A percentile compares a stretch with the other conserved stretches of the same genome.
These are phyloP conservation scores for Branchinecta sandiegonensis DNA, from an alignment of 2,888 invertebrate species.

Conservation along the genomic window DNA sequence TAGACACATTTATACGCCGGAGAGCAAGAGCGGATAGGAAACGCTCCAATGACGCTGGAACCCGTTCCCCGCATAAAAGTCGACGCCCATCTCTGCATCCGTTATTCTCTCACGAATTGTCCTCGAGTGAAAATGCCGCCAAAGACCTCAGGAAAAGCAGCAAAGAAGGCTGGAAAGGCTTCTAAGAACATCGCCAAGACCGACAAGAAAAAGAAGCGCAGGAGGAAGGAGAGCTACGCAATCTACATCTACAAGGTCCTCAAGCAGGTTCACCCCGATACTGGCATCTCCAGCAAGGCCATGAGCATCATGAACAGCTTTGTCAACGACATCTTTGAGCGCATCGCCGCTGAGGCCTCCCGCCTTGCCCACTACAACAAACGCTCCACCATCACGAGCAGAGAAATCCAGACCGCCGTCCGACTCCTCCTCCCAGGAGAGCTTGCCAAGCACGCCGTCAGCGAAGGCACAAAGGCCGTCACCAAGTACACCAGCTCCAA, in stretches of 20 bases:
- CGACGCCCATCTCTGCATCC: too few relatives aligned
- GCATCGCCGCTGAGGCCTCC: slow-evolving; percentile 50
- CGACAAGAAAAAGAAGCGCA: slow-evolving; percentile 35
- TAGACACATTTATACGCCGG: too few relatives aligned
- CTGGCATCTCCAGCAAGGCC: slow-evolving; percentile 51
- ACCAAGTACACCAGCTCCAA: slow-evolving; percentile 37
- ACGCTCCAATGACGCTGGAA: too few relatives aligned
- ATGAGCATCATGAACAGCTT: slow-evolving; percentile 62
- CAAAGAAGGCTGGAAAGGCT: slow-evolving; percentile 37
- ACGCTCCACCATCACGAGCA: slow-evolving; percentile 30
- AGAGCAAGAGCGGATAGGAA: too few relatives aligned
- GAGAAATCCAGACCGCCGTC: slow-evolving; percentile 41
- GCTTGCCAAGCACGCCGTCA: slow-evolving; percentile 40
- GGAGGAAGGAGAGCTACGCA: too few relatives aligned
- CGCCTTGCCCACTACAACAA: slow-evolving; percentile 48
- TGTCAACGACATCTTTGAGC: slow-evolving; percentile 56
- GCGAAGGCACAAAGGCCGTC: slow-evolving; percentile 38
- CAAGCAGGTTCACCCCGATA: slow-evolving; percentile 45
- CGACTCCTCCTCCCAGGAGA: slow-evolving; percentile 39
- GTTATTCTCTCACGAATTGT: too few relatives aligned
- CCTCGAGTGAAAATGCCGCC: slow-evolving; percentile 36
- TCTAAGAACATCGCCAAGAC: slow-evolving; percentile 43
- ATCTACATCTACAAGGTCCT: slow-evolving; percentile 33
- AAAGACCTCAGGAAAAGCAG: slow-evolving; percentile 28
- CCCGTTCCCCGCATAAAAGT: too few relatives aligned